Conservation (phyloP, 2,888 invertebrate species). For the Halocaridina rubra region DNA sequence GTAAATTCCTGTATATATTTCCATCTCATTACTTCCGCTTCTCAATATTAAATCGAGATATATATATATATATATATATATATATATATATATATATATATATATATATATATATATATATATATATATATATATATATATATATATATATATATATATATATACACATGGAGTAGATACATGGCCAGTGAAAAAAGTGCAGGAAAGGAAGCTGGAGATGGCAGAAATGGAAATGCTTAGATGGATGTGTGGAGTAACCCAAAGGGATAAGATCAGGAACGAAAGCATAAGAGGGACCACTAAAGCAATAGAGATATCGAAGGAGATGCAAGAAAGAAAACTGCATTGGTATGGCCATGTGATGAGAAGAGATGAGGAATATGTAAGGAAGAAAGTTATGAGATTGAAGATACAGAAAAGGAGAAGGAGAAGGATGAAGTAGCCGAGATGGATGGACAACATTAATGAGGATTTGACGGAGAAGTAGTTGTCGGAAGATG, state of each 20-base stretch:
- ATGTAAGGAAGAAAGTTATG: not conserved
- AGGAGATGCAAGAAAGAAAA: not conserved
- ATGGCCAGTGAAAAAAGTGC: no score
- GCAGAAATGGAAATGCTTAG: not conserved
- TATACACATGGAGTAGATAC: not conserved
- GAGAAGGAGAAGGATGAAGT: not conserved
- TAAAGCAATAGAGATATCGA: not conserved
- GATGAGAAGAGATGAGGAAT: not conserved
- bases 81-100: not conserved
- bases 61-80: not conserved
- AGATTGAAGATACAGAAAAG: not conserved
- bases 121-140: not conserved
- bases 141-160: not conserved
- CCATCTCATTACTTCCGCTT: no score
- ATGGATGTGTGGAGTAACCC: not conserved
- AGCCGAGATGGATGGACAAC: not conserved
- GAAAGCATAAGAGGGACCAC: not conserved
- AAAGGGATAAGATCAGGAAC: not conserved
- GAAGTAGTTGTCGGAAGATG: no score
- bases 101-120: not conserved
- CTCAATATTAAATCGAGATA: no score
- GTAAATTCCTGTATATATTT: no score
- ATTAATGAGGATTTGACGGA: no score
- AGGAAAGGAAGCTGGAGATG: slow-evolving; percentile 10
- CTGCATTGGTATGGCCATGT: not conserved